Percentiles rank a stretch among this genome's conserved stretches.
Evolutionary conservation across 2,113 vertebrate species (phyloP).

Genomic region (Pipra filicauda): DNA sequence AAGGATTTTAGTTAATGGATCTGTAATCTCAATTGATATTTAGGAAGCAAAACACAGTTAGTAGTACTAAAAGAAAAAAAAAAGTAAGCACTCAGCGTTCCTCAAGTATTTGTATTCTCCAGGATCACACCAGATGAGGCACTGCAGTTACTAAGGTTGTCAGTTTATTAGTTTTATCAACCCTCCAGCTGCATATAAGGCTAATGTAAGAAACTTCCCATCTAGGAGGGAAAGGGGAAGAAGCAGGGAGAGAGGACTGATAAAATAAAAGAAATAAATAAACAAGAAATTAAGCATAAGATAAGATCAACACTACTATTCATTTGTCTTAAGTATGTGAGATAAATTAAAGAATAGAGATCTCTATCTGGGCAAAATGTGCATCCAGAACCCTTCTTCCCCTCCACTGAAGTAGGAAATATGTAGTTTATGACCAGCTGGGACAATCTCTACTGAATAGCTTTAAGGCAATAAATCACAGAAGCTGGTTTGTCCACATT

Average conservation of each 20-base stretch:
- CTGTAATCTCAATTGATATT: not conserved
- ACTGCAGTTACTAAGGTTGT: not conserved
- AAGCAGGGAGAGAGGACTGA: fast-evolving
- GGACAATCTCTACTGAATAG: conserved; percentile 69
- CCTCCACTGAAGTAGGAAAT: conserved; percentile 62
- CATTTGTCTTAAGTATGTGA: conserved; percentile 47
- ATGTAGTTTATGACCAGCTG: conserved; percentile 55
- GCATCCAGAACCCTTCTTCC: conserved; percentile 46
- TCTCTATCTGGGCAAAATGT: conserved; percentile 50
- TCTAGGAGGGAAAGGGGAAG: not conserved
- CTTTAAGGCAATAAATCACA: conserved; percentile 70
- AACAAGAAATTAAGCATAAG: conserved; percentile 51
- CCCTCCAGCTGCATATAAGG: not conserved
- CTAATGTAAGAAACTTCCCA: not conserved
- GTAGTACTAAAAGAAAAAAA: not conserved
- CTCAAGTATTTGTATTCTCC: not conserved
- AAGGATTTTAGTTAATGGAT: not conserved
- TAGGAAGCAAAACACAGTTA: not conserved
- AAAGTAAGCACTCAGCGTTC: not conserved
- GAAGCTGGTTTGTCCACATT: conserved; percentile 81
- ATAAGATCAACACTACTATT: conserved; percentile 59
- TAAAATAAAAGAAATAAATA: conserved; percentile 10
- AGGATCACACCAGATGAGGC: not conserved
- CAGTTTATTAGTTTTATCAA: not conserved
- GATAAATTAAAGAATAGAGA: conserved; percentile 64